Percentiles rank a stretch among this genome's conserved stretches.
phyloP scores from a whole-genome alignment of 1,140 invertebrate species.

The Calliphora vicina region DNA sequence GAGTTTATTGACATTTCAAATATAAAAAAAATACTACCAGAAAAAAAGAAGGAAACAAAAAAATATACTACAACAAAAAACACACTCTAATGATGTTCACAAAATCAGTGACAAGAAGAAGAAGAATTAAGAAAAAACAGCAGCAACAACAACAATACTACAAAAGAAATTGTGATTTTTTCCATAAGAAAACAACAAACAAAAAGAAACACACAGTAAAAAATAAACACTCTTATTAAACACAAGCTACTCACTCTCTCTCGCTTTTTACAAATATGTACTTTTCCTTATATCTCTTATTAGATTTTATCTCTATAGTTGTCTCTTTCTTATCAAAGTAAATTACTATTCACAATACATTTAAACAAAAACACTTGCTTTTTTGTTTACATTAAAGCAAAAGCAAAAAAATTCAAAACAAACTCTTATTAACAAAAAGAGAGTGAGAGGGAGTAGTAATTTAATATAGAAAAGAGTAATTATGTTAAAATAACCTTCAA shows the following conservation, averaged over 20 bases:
- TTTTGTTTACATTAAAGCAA: conserved; percentile 31
- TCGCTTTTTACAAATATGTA: too few relatives aligned
- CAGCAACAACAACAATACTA: too few relatives aligned
- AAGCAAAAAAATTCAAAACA: conserved; percentile 6
- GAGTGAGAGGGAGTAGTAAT: background rate
- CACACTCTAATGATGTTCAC: background rate
- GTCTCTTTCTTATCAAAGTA: background rate
- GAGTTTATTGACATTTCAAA: conserved; percentile 32
- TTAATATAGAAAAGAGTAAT: background rate
- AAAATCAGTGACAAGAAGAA: background rate
- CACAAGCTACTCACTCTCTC: too few relatives aligned
- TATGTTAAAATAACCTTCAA: conserved; percentile 16
- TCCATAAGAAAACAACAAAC: too few relatives aligned
- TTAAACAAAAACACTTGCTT: background rate
- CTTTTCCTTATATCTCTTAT: too few relatives aligned
- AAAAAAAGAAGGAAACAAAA: conserved; percentile 2
- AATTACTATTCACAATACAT: too few relatives aligned
- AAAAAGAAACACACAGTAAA: too few relatives aligned
- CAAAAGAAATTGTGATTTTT: too few relatives aligned
- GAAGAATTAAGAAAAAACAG: background rate
- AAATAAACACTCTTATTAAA: too few relatives aligned
- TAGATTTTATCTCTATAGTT: background rate
- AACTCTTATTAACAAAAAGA: background rate
- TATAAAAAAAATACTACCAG: background rate
- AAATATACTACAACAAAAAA: background rate